These are phyloP conservation scores for Limnothrissa miodon DNA, from an alignment of 2,113 vertebrate genomes.

Conservation along the genomic window DNA sequence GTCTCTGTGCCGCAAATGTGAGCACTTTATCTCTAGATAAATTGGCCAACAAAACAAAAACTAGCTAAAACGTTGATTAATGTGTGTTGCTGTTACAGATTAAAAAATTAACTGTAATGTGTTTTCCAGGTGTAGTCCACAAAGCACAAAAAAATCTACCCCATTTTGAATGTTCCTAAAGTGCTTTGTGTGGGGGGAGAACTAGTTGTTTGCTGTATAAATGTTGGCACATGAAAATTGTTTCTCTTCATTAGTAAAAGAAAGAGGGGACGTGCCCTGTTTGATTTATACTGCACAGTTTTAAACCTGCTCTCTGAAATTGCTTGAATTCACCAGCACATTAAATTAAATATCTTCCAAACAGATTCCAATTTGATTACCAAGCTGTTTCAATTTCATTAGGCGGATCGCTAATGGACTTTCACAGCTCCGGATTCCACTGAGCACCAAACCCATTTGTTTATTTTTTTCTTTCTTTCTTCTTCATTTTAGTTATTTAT, in stretches of 20 bases:
- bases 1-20: neutral
- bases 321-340: constrained; percentile 69
- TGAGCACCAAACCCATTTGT: constrained; percentile 67
- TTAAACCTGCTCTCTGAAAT: constrained; percentile 70
- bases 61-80: neutral
- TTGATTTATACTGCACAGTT: constrained; percentile 67
- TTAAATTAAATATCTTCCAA: constrained; percentile 78
- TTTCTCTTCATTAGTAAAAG: constrained; percentile 1
- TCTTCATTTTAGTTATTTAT: neutral
- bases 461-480: neutral
- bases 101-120: neutral
- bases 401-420: constrained; percentile 67
- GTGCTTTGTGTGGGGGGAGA: neutral
- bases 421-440: constrained; percentile 64
- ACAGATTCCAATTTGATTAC: constrained; percentile 78
- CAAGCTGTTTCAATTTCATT: constrained; percentile 74
- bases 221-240: neutral
- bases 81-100: neutral
- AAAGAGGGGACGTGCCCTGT: neutral
- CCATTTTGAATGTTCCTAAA: neutral
- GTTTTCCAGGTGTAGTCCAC: neutral
- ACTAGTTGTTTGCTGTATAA: neutral
- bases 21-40: neutral
- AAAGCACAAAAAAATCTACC: neutral
- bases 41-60: neutral